phyloP scores from a whole-genome alignment of 2,888 invertebrate species.

The Orthosia gothica region DNA sequence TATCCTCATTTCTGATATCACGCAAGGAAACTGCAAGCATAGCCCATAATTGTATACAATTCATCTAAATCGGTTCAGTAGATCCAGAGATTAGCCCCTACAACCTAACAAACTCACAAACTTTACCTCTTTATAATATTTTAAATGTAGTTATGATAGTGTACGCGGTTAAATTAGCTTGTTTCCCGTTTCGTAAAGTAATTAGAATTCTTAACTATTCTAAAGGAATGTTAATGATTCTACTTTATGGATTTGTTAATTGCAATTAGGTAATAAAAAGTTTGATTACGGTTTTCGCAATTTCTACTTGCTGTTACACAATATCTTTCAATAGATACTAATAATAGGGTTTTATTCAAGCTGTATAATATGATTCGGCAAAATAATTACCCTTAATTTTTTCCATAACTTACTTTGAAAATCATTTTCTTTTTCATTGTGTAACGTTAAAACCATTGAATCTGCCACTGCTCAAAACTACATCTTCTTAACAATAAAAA shows the following conservation, averaged over 20 bases:
- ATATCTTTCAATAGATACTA: not conserved
- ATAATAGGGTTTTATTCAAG: not conserved
- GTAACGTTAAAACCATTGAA: not conserved
- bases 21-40: too few species aligned
- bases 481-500: not conserved
- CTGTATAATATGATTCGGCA: not conserved
- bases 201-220: conserved; percentile 26
- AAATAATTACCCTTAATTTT: not conserved
- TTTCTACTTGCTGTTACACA: not conserved
- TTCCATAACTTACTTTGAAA: not conserved
- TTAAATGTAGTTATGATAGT: too few species aligned
- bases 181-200: conserved; percentile 10
- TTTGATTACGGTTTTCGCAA: not conserved
- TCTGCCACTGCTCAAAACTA: not conserved
- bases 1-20: too few species aligned
- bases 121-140: too few species aligned
- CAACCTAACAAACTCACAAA: too few species aligned
- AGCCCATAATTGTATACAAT: too few species aligned
- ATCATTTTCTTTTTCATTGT: not conserved
- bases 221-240: conserved; percentile 10
- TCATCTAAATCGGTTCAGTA: too few species aligned
- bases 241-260: conserved; percentile 3
- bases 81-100: too few species aligned
- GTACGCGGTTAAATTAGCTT: not conserved
- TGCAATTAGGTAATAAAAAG: not conserved